Conservation (phyloP, 2,113 vertebrate genomes). For the Otus sunia region DNA sequence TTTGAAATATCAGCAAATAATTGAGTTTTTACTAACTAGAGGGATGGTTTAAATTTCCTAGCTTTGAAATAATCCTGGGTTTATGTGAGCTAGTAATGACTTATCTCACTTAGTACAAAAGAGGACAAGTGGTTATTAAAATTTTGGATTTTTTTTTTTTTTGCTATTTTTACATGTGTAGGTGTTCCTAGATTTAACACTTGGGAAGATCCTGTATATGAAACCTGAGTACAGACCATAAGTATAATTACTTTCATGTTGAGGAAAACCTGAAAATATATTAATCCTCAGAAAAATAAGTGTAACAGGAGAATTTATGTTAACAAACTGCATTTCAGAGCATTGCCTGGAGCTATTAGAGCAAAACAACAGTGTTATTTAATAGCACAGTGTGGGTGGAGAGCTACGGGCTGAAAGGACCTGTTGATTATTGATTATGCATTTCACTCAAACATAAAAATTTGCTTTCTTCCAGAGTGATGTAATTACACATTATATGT, state of each 20-base stretch:
- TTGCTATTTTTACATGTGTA: background rate
- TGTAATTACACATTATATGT: background rate
- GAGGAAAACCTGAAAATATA: background rate
- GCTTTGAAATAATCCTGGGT: background rate
- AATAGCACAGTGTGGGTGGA: background rate
- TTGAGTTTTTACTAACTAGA: background rate
- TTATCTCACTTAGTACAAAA: background rate
- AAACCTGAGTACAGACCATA: background rate
- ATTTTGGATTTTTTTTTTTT: background rate
- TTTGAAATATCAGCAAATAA: background rate
- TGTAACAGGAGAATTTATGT: background rate
- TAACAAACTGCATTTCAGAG: background rate
- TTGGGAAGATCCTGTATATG: background rate
- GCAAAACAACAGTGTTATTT: background rate
- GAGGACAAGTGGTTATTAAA: background rate
- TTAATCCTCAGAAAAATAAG: background rate
- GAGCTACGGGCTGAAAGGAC: background rate
- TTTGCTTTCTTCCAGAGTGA: background rate
- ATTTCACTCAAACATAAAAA: background rate
- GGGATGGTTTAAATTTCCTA: background rate
- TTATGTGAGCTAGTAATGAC: background rate
- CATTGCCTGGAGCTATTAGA: background rate
- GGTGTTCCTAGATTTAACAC: background rate
- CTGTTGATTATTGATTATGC: background rate
- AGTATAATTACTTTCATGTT: background rate